Evolutionary conservation across 2,888 invertebrate genomes (phyloP), one percentile per base, ranked within the genome.

Genomic region (Andrena minutula): DNA sequence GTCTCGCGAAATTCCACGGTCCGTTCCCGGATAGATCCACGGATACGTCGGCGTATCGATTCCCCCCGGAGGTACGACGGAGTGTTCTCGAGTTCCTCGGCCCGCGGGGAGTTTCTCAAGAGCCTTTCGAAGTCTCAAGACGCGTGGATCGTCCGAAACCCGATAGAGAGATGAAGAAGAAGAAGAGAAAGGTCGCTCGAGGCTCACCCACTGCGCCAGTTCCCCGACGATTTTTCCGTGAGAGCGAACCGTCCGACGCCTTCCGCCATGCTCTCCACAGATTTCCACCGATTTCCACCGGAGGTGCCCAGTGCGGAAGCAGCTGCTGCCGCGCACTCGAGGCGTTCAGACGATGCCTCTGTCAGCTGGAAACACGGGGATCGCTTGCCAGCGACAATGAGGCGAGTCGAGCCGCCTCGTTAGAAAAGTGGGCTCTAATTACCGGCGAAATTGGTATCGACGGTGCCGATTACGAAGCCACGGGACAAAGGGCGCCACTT

Each of bases 121-220:
- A 87, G 82, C 82, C 66, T 85, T 87, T 78, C 79, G 77, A 87
- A 87, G 82, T 87, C 85, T 84, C 79, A 76, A 80, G 85, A 81
- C 85, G 53, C 58, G 64, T 61, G 78, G 58, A 58, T 76, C 74
- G 81, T 49, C 83, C 78, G 69, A 85, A 83, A 87, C 78, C 47
- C 65, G 65, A 41, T 10, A 56, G 23, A 26, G 56, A 26, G 56
- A 23, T 26, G 56, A 56, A 56, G 53, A 20, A 16, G 20, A 20
- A 53, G 23, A 49, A n/a, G 47, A 60, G 63, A 10, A 61, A 60
- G 64, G 60, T 79, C 41, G 72, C 80, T 73, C 70, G 61, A 32
- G 76, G 85, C 75, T 71, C 66, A 49, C 71, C 71, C 70, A 66
- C 58, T 75, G 74, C 66, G 53, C 72, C 79, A 72, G 56, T 69